phyloP scores from a whole-genome alignment of 2,888 invertebrate species.

The Frankliniella intonsa region DNA sequence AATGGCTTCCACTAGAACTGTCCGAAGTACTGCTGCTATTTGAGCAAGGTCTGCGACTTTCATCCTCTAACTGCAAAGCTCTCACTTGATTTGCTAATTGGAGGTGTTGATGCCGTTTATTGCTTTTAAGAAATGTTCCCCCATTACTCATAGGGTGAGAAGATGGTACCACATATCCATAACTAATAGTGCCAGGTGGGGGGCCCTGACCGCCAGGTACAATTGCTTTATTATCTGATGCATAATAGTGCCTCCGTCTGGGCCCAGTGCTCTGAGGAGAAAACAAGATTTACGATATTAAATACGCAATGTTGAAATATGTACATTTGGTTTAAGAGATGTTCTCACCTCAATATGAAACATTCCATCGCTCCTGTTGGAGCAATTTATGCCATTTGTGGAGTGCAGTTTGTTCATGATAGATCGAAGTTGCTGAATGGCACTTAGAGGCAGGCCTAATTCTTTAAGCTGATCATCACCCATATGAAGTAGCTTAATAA shows the following conservation, averaged over 20 bases:
- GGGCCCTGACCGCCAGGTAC: neutral
- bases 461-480: slow-evolving; percentile 61
- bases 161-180: neutral
- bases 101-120: slow-evolving; percentile 42
- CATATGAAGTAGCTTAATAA: slow-evolving; percentile 56
- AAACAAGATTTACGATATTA: neutral
- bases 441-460: slow-evolving; percentile 49
- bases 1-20: slow-evolving; percentile 52
- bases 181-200: neutral
- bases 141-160: slow-evolving; percentile 42
- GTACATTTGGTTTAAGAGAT: too few species aligned
- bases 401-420: slow-evolving; percentile 49
- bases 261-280: neutral
- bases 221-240: neutral
- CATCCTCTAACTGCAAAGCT: slow-evolving; percentile 46
- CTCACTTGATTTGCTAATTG: slow-evolving; percentile 43
- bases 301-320: too few species aligned
- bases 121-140: slow-evolving; percentile 42
- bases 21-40: slow-evolving; percentile 51
- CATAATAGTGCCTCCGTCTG: neutral
- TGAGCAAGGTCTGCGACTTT: slow-evolving; percentile 50
- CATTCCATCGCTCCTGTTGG: neutral
- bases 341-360: neutral
- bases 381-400: slow-evolving; percentile 40
- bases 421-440: slow-evolving; percentile 54